Evolutionary conservation across 2,797 vertebrate species (phyloP).

Genomic region (Paedocypris micromegethes): DNA sequence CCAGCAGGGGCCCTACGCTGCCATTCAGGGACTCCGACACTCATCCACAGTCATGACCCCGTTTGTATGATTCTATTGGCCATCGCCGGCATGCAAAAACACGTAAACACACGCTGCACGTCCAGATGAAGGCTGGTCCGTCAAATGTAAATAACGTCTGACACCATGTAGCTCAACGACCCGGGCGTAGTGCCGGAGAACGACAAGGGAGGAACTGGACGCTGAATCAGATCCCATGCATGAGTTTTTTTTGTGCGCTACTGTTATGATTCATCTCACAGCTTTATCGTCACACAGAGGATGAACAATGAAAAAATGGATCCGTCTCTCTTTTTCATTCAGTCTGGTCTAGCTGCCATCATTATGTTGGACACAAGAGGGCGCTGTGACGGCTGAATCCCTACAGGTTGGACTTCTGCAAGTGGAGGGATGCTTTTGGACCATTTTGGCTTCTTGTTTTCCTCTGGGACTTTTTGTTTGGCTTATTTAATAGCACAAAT

Average conservation of each 20-base stretch:
- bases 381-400: conserved; percentile 13
- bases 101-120: conserved; percentile 27
- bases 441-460: background rate
- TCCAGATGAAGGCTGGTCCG: conserved; percentile 32
- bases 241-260: conserved; percentile 30
- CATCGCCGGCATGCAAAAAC: conserved; percentile 34
- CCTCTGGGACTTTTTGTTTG: background rate
- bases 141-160: conserved; percentile 64
- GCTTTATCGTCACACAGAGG: background rate
- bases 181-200: conserved; percentile 40
- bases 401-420: background rate
- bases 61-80: conserved; percentile 83
- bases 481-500: background rate
- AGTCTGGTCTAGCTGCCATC: background rate
- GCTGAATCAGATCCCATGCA: conserved; percentile 4
- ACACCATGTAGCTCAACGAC: conserved; percentile 28
- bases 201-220: conserved; percentile 13
- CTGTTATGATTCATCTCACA: conserved; percentile 1
- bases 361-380: conserved; percentile 6
- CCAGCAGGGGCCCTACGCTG: conserved; percentile 96
- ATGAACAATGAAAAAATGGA: background rate
- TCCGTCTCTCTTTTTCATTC: conserved; percentile 6
- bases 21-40: conserved; percentile 97
- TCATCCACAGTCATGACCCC: conserved; percentile 97
- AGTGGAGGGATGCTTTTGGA: background rate